Conservation (phyloP, 1,140 invertebrate genomes). For the Asobara japonica region DNA sequence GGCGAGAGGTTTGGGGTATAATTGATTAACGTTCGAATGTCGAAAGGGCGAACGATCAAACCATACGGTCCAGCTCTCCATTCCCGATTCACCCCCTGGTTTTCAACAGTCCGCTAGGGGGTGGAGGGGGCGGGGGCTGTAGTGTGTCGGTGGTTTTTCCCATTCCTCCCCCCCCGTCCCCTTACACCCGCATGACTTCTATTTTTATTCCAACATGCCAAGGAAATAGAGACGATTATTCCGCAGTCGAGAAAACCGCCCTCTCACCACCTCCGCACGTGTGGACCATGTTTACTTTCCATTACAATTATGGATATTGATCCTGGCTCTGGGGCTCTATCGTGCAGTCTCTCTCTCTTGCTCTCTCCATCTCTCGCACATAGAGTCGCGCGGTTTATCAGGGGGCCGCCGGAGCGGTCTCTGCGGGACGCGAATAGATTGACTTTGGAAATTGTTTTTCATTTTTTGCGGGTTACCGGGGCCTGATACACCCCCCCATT, state of each 20-base stretch:
- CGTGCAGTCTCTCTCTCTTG: background rate
- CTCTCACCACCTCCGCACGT: conserved; percentile 23
- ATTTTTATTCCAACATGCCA: background rate
- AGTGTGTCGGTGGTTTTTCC: background rate
- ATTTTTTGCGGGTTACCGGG: background rate
- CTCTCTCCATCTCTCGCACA: background rate
- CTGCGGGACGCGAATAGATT: conserved; percentile 28
- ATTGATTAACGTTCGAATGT: conserved; percentile 33
- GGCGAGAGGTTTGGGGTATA: background rate
- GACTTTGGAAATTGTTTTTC: conserved; percentile 33
- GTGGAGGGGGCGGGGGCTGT: background rate
- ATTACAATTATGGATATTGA: conserved; percentile 37
- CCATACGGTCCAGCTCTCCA: conserved; percentile 18
- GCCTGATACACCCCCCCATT: background rate
- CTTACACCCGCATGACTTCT: background rate
- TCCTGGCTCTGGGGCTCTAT: conserved; percentile 19
- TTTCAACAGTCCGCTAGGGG: background rate
- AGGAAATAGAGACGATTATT: conserved; percentile 28
- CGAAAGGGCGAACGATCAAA: conserved; percentile 33
- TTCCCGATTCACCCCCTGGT: background rate
- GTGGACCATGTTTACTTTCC: conserved; percentile 35
- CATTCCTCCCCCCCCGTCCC: no score
- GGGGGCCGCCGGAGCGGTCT: conserved; percentile 1
- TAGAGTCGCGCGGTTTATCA: conserved; percentile 20
- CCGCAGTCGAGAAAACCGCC: background rate